phyloP scores from a whole-genome alignment of 2,888 invertebrate genomes.

The Dendrolimus pini region DNA sequence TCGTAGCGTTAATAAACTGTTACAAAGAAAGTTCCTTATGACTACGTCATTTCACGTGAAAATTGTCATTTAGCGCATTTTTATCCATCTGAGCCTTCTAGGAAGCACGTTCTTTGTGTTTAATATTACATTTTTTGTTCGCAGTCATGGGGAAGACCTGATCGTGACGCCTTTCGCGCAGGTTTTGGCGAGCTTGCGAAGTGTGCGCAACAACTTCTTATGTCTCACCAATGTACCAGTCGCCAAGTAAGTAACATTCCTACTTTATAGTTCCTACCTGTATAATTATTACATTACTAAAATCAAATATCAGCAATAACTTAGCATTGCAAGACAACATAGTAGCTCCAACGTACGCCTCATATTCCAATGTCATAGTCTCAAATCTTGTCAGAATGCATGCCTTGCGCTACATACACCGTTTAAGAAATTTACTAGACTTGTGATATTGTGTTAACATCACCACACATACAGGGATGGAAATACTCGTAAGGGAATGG shows the following conservation, averaged over 20 bases:
- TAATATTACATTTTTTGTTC: slow-evolving; percentile 34
- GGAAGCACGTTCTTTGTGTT: background rate
- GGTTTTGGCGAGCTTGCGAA: slow-evolving; percentile 98
- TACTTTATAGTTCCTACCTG: too few relatives aligned
- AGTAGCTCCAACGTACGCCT: too few relatives aligned
- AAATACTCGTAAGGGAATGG: too few relatives aligned
- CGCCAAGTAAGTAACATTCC: slow-evolving; percentile 84
- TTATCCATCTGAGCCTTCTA: background rate
- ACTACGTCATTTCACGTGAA: background rate
- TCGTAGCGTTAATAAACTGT: background rate
- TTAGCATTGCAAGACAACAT: too few relatives aligned
- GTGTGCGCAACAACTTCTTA: slow-evolving; percentile 98
- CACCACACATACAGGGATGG: too few relatives aligned
- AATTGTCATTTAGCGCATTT: slow-evolving; percentile 15
- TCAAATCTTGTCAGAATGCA: too few relatives aligned
- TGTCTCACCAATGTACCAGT: slow-evolving; percentile 96
- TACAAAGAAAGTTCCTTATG: background rate
- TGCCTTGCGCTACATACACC: too few relatives aligned
- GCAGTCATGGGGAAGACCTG: slow-evolving; percentile 98
- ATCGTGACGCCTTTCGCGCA: slow-evolving; percentile 99
- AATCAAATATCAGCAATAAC: too few relatives aligned
- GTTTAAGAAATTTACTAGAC: too few relatives aligned
- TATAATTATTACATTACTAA: too few relatives aligned
- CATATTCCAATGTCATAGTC: too few relatives aligned
- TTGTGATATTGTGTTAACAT: too few relatives aligned